Evolutionary conservation across 2,888 invertebrate species (phyloP), one percentile per base, ranked within the genome.

Genomic region (Oscheius sp.): DNA sequence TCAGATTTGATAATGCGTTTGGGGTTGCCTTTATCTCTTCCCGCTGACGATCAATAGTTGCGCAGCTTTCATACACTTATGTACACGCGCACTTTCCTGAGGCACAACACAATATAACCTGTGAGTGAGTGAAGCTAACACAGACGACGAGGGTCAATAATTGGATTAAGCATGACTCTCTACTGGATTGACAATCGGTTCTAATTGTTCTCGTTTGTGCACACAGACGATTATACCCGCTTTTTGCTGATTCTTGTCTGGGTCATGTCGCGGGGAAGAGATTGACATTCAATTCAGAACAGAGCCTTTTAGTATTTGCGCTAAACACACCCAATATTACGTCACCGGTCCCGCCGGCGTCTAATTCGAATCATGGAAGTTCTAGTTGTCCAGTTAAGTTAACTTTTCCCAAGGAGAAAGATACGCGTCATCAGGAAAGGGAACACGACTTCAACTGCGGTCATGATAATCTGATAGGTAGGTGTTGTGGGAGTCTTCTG

Each of bases 61-160:
- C 66, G 66, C 66, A 66, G 66, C 66, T 66, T 66, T 66, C 49
- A 52, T 66, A 66, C 66, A 66, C 52, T 52, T 52, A 66, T 66
- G 46, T 66, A 66, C 66, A 66, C 29, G 49, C 49, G 27, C 46
- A 27, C 45, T 41, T 61, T 55, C 55, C 13, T 35, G 5, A 9
- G 35, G 35, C 35, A 35, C 35, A 35, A 35, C 35, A 35, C 35
- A 35, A 35, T 35, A 43, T n/a, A 35, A 35, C 35, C 35, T 35
- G 35, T 35, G 35, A 35, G 35, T 35, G 35, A 6, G 35, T 6
- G 5, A 6, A 35, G 9, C 35, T 6, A 9, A 35, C 35, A 6
- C 5, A 35, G 35, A 35, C 35, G 35, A 35, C 35, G 35, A 35
- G 35, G 35, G 35, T 35, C 35, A 35, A 35, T 35, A 35, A 35